Percentiles rank a stretch among this genome's conserved stretches.
Evolutionary conservation across 2,797 vertebrate species (phyloP).

Genomic region (Amniataba percoides): DNA sequence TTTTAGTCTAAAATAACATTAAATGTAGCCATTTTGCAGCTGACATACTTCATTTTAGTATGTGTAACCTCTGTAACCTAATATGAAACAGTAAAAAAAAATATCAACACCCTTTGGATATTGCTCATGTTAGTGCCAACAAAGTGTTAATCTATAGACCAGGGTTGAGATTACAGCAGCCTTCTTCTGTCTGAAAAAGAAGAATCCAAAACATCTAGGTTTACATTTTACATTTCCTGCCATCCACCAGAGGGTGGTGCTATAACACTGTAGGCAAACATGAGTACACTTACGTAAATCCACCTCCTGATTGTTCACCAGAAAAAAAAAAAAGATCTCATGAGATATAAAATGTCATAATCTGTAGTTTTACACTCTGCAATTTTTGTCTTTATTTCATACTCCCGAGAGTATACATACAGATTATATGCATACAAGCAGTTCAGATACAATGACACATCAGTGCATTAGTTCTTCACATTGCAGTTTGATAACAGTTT

Average conservation of each 20-base stretch:
- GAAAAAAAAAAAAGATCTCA: background rate
- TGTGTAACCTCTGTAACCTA: background rate
- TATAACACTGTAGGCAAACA: conserved; percentile 2
- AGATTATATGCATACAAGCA: background rate
- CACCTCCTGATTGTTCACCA: background rate
- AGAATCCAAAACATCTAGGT: background rate
- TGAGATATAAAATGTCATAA: background rate
- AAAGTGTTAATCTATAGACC: background rate
- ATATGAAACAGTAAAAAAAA: background rate
- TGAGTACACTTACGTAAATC: background rate
- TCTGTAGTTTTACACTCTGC: background rate
- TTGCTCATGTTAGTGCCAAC: background rate
- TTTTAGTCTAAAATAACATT: background rate
- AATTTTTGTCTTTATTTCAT: background rate
- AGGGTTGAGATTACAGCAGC: background rate
- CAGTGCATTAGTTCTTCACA: background rate
- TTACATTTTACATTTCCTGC: background rate
- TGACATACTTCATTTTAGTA: background rate
- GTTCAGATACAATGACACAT: background rate
- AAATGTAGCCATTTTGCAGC: background rate
- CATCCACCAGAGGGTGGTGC: conserved; percentile 47
- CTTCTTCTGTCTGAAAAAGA: background rate
- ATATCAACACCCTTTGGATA: background rate
- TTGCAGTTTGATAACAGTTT: background rate
- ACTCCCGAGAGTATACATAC: too few species aligned